These are phyloP conservation scores for Sebastes itinus DNA, from an alignment of 2,797 vertebrate genomes.

Conservation along the genomic window DNA sequence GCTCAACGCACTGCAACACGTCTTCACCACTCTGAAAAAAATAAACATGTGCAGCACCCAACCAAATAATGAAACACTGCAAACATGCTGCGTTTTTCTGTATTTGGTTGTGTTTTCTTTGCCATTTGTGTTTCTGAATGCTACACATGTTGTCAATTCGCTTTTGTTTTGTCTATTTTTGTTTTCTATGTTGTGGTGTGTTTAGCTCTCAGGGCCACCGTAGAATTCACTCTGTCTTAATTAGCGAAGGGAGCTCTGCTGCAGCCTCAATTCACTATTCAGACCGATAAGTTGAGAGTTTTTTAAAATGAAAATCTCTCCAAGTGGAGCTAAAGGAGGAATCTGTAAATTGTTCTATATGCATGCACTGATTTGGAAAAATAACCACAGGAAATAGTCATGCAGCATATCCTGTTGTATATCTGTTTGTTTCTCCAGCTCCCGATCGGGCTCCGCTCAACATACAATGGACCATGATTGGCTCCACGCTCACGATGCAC, in stretches of 20 bases:
- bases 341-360: neutral
- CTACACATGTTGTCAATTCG: neutral
- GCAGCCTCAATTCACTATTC: neutral
- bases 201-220: neutral
- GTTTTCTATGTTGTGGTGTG: neutral
- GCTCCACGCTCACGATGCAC: slow-evolving; percentile 89
- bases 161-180: neutral
- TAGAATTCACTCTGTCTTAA: slow-evolving; percentile 4
- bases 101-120: neutral
- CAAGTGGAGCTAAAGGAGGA: neutral
- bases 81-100: neutral
- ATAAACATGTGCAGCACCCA: neutral
- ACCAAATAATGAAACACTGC: neutral
- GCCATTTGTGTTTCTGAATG: neutral
- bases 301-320: neutral
- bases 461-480: slow-evolving; percentile 91
- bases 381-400: neutral
- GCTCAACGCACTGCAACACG: neutral
- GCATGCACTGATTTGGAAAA: neutral
- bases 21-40: neutral
- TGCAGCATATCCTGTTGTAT: neutral
- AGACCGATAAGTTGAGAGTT: neutral
- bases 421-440: slow-evolving; percentile 74
- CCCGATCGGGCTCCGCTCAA: slow-evolving; percentile 92
- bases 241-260: neutral